Percentiles rank a stretch among this genome's conserved stretches.
These are phyloP conservation scores for Parus major DNA, from an alignment of 2,113 vertebrate species.

Conservation along the genomic window DNA sequence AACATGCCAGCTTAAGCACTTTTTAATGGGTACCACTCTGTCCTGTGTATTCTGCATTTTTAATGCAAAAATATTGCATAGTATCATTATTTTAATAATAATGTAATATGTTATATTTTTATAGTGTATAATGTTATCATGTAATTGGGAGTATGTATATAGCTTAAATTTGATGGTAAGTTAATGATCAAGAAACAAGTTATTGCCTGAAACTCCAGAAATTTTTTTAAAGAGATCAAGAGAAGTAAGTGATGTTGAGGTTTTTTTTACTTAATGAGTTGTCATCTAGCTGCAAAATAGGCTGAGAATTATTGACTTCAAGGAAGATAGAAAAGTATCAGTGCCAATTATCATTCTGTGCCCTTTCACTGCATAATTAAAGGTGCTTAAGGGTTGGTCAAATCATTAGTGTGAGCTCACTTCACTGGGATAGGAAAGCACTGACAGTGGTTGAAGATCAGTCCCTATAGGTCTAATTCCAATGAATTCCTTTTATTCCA, in stretches of 20 bases:
- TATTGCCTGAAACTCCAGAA: not conserved
- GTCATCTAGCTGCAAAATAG: not conserved
- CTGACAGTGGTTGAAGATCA: rapidly evolving
- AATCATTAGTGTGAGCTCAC: not conserved
- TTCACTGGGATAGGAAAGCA: not conserved
- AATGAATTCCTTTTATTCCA: not conserved
- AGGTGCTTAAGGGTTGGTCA: not conserved
- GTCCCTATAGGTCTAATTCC: not conserved
- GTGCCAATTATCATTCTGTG: not conserved
- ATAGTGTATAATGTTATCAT: not conserved
- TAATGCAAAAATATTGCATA: not conserved
- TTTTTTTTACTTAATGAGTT: not conserved
- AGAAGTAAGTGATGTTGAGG: not conserved
- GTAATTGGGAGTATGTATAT: not conserved
- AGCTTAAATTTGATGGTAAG: not conserved
- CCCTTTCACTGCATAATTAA: not conserved
- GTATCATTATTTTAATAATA: not conserved
- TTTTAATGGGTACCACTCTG: not conserved
- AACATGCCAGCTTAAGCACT: rapidly evolving
- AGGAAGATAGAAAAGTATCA: not conserved
- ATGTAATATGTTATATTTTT: too few species aligned
- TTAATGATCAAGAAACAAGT: not conserved
- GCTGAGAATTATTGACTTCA: not conserved
- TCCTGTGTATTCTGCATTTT: not conserved
- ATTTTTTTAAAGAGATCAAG: not conserved